phyloP scores from a whole-genome alignment of 2,888 invertebrate genomes.

The Biston stratarius region DNA sequence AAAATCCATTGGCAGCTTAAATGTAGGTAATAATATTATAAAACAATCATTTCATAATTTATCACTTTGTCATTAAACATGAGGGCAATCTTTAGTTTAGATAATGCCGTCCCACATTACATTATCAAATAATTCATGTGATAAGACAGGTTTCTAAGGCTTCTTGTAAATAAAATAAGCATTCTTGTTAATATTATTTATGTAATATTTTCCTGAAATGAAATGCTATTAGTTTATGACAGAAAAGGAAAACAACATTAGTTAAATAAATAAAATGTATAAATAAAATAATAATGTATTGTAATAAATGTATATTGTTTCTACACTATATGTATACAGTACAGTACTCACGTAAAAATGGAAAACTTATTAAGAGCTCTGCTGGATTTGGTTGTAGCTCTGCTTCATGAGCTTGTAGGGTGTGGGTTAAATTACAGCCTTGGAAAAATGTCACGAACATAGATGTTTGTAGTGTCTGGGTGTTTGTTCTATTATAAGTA shows the following conservation, averaged over 20 bases:
- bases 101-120: constrained; percentile 35
- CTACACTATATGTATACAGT: too few species aligned
- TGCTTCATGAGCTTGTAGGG: too few species aligned
- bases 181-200: background rate
- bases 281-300: too few species aligned
- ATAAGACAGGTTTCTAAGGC: constrained; percentile 27
- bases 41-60: background rate
- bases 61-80: constrained; percentile 5
- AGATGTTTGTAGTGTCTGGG: too few species aligned
- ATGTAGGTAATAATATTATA: background rate
- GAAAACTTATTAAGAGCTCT: too few species aligned
- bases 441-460: too few species aligned
- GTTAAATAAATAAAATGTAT: background rate
- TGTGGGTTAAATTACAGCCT: too few species aligned
- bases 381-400: too few species aligned
- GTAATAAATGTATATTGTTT: too few species aligned
- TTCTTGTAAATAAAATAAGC: constrained; percentile 10
- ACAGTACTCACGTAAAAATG: too few species aligned
- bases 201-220: background rate
- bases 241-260: constrained; percentile 5
- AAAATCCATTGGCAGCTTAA: too few species aligned
- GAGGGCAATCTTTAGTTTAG: constrained; percentile 10
- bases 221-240: background rate
- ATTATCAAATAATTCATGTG: constrained; percentile 26
- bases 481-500: too few species aligned